Percentiles rank a stretch among this genome's conserved stretches.
Evolutionary conservation across 1,140 invertebrate genomes (phyloP).

Genomic region (Bombus confusus): DNA sequence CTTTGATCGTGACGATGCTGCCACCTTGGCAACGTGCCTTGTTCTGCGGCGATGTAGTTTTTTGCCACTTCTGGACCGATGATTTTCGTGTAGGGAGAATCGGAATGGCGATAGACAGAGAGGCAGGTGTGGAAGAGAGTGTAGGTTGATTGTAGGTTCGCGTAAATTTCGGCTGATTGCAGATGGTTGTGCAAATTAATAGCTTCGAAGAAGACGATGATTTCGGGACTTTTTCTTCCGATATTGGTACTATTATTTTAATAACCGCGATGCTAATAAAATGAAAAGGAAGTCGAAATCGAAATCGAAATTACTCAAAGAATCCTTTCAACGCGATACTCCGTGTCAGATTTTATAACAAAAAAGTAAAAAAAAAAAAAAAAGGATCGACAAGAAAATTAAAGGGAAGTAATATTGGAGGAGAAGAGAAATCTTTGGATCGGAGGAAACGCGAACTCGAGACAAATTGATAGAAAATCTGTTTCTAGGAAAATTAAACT

Average conservation of each 20-base stretch:
- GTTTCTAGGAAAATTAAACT: neutral
- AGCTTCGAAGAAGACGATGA: neutral
- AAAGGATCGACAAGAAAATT: neutral
- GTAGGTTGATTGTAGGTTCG: neutral
- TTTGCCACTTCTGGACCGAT: neutral
- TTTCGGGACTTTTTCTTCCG: neutral
- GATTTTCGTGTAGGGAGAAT: neutral
- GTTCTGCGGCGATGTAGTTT: neutral
- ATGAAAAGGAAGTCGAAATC: no score
- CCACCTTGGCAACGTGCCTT: neutral
- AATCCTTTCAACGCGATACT: neutral
- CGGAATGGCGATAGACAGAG: neutral
- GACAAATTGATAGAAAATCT: no score
- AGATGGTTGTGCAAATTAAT: neutral
- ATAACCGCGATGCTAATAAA: neutral
- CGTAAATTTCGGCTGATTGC: neutral
- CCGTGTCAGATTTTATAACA: neutral
- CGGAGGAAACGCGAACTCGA: no score
- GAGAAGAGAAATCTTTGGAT: no score
- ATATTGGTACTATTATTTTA: neutral
- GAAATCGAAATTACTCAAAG: no score
- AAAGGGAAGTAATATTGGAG: no score
- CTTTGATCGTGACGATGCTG: neutral
- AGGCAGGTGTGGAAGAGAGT: neutral
- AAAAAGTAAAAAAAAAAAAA: rapidly evolving